A percentile compares a stretch with the other conserved stretches of the same genome.
These are phyloP conservation scores for Pseudolycoriella hygida DNA, from an alignment of 2,888 invertebrate genomes.

Conservation along the genomic window DNA sequence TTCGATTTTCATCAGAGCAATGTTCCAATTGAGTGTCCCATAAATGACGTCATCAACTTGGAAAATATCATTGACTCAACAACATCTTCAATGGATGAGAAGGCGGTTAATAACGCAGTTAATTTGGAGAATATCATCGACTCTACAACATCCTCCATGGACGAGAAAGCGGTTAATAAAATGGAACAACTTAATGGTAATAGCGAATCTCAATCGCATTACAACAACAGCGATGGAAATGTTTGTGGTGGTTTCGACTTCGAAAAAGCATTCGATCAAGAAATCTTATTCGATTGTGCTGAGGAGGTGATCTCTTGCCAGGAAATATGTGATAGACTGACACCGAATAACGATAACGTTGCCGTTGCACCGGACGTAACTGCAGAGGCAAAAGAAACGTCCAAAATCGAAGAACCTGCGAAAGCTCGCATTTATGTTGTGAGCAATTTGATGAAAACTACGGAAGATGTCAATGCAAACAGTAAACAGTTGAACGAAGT, in stretches of 20 bases:
- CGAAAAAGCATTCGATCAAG: slow-evolving; percentile 9
- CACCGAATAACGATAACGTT: not conserved
- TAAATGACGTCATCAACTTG: not conserved
- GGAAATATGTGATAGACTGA: not conserved
- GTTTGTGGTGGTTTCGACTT: slow-evolving; percentile 4
- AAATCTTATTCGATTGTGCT: slow-evolving; percentile 14
- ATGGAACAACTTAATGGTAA: not conserved
- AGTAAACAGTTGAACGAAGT: too few species aligned
- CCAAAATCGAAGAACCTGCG: slow-evolving; percentile 2
- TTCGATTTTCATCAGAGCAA: not conserved
- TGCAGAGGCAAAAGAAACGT: slow-evolving; percentile 3
- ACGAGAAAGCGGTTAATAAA: not conserved
- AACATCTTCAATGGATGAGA: not conserved
- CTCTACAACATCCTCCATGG: not conserved
- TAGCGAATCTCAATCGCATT: not conserved
- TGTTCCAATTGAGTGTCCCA: too few species aligned
- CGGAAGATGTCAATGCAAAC: too few species aligned
- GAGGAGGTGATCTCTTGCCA: slow-evolving; percentile 13
- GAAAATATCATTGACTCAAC: not conserved
- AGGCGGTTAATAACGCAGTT: not conserved
- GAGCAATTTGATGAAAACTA: slow-evolving; percentile 20
- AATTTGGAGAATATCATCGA: not conserved
- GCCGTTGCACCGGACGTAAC: not conserved
- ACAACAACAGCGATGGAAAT: slow-evolving; percentile 6
- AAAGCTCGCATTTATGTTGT: slow-evolving; percentile 25